Conservation (phyloP, 2,113 vertebrate genomes). For the Murina feae region DNA sequence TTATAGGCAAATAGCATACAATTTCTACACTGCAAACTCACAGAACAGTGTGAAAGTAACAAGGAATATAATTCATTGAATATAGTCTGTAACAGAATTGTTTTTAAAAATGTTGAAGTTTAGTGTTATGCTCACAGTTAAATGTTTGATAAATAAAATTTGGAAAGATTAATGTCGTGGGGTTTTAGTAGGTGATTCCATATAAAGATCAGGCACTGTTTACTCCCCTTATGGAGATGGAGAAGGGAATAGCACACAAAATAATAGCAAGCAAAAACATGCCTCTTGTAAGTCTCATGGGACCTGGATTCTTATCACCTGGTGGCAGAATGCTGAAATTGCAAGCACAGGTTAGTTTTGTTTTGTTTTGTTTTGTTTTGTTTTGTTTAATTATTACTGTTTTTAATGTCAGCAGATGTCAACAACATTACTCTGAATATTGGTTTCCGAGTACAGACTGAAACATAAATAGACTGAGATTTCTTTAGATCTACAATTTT, state of each 20-base stretch:
- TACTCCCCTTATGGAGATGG: background rate
- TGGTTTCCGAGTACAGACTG: conserved; percentile 17
- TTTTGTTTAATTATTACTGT: background rate
- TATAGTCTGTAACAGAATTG: conserved; percentile 10
- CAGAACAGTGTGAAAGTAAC: background rate
- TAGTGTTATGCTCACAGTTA: conserved; percentile 3
- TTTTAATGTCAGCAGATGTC: background rate
- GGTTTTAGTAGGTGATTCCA: background rate
- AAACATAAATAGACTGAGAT: conserved; percentile 19
- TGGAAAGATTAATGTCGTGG: conserved; percentile 9
- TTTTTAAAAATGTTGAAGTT: conserved; percentile 30
- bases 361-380: background rate
- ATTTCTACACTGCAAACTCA: conserved; percentile 15
- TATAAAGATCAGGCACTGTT: background rate
- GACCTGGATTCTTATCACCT: conserved; percentile 2
- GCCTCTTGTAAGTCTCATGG: background rate
- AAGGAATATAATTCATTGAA: conserved; percentile 26
- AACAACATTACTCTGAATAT: conserved; percentile 12
- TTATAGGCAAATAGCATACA: conserved; percentile 37
- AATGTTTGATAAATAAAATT: conserved; percentile 47
- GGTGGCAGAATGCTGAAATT: conserved; percentile 44
- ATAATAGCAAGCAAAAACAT: background rate
- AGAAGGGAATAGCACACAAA: background rate
- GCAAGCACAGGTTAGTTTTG: background rate
- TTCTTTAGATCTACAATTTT: background rate